A percentile compares a stretch with the other conserved stretches of the same genome.
Evolutionary conservation across 2,888 invertebrate genomes (phyloP).

Genomic region (Agrotis clavis): DNA sequence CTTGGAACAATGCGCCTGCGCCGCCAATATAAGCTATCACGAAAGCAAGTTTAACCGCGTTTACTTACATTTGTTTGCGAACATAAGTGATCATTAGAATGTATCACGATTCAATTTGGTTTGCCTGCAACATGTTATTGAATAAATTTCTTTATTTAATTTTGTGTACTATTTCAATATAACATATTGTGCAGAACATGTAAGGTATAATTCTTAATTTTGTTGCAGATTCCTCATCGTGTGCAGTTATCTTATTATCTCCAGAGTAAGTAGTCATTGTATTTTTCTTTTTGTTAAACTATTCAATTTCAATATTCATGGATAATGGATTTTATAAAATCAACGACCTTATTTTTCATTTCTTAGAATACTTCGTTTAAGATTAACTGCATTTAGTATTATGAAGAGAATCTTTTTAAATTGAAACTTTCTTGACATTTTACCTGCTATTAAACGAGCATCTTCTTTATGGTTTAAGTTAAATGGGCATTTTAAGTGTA

Average conservation of each 20-base stretch:
- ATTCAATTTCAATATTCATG: conserved; percentile 43
- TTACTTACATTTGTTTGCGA: conserved; percentile 76
- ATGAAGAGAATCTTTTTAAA: conserved; percentile 38
- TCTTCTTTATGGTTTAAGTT: conserved; percentile 30
- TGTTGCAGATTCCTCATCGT: conserved; percentile 83
- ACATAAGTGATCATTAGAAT: conserved; percentile 75
- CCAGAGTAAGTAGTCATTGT: conserved; percentile 72
- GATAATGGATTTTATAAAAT: conserved; percentile 47
- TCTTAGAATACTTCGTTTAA: conserved; percentile 43
- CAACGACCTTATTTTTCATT: conserved; percentile 45
- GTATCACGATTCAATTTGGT: conserved; percentile 81
- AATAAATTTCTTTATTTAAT: conserved; percentile 70
- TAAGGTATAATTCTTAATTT: conserved; percentile 58
- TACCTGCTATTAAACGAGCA: conserved; percentile 23
- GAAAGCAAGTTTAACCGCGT: conserved; percentile 75
- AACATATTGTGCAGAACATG: conserved; percentile 24
- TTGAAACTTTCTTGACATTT: conserved; percentile 39
- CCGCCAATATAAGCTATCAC: conserved; percentile 70
- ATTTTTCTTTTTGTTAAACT: conserved; percentile 32
- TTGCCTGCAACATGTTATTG: conserved; percentile 68
- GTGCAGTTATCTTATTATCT: conserved; percentile 78
- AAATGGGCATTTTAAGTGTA: conserved; percentile 10
- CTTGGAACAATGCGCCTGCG: conserved; percentile 70
- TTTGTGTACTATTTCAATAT: conserved; percentile 32
- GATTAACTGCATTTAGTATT: conserved; percentile 53